phyloP scores from a whole-genome alignment of 2,888 invertebrate species.

The Pyrgus malvae region DNA sequence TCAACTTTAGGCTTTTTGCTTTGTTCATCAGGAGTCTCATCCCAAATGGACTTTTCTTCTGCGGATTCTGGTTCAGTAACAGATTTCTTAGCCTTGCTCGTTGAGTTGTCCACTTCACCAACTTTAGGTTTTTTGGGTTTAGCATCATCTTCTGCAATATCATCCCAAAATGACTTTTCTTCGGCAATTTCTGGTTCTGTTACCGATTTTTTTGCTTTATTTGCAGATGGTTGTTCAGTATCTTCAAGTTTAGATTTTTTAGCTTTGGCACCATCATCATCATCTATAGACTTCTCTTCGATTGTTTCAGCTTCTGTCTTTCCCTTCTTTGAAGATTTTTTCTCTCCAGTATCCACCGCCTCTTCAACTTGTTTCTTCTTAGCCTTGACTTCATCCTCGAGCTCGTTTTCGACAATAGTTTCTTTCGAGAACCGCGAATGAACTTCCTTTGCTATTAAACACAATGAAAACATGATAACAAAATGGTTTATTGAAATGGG shows the following conservation, averaged over 20 bases:
- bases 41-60: conserved; percentile 65
- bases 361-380: conserved; percentile 51
- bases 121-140: conserved; percentile 48
- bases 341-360: conserved; percentile 43
- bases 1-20: conserved; percentile 43
- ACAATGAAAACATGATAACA: conserved; percentile 48
- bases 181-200: conserved; percentile 47
- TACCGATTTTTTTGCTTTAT: conserved; percentile 44
- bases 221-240: conserved; percentile 41
- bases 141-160: conserved; percentile 52
- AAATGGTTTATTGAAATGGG: conserved; percentile 37
- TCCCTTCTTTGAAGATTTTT: conserved; percentile 48
- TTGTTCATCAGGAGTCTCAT: conserved; percentile 51
- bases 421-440: conserved; percentile 74
- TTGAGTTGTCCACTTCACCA: conserved; percentile 51
- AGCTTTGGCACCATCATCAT: conserved; percentile 44
- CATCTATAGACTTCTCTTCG: conserved; percentile 56
- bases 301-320: conserved; percentile 52
- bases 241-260: conserved; percentile 51
- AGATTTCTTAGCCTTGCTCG: conserved; percentile 54
- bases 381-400: conserved; percentile 62
- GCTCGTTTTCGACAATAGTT: conserved; percentile 71
- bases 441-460: conserved; percentile 76
- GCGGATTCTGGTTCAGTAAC: conserved; percentile 49
- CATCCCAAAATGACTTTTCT: conserved; percentile 39